These are phyloP conservation scores for Dicrurus megarhynchus DNA, from an alignment of 2,113 vertebrate species.

Conservation along the genomic window DNA sequence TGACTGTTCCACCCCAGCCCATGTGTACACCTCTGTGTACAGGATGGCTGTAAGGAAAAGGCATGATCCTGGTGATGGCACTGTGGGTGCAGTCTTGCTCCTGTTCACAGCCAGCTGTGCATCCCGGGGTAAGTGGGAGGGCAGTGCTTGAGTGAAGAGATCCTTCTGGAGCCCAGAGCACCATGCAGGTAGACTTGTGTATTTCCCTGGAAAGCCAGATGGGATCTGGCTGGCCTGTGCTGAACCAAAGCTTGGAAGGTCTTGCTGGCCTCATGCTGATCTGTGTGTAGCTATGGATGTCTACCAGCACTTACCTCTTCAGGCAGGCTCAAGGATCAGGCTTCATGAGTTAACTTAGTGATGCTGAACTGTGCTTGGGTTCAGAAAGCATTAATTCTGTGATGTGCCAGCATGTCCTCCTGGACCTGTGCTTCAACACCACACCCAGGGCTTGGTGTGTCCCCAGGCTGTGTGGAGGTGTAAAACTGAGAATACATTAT, in stretches of 20 bases:
- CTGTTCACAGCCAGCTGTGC: background rate
- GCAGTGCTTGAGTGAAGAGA: background rate
- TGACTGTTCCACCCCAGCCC: accelerated
- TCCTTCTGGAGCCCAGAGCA: background rate
- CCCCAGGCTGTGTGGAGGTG: background rate
- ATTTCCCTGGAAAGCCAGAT: background rate
- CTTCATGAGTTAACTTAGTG: background rate
- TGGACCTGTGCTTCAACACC: background rate
- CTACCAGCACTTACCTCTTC: background rate
- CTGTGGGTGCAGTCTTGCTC: accelerated
- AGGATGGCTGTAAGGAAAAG: background rate
- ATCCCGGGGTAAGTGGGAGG: accelerated
- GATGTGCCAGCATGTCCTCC: background rate
- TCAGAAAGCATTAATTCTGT: background rate
- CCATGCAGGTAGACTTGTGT: accelerated
- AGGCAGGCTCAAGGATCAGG: background rate
- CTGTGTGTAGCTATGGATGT: background rate
- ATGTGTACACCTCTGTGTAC: accelerated
- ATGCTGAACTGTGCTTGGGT: background rate
- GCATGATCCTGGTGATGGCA: accelerated
- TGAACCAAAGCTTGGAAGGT: background rate
- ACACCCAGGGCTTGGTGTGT: background rate
- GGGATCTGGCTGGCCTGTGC: background rate
- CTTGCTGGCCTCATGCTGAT: background rate
- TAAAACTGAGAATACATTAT: background rate